phyloP scores from a whole-genome alignment of 1,140 invertebrate genomes.

The Campoletis sonorensis region DNA sequence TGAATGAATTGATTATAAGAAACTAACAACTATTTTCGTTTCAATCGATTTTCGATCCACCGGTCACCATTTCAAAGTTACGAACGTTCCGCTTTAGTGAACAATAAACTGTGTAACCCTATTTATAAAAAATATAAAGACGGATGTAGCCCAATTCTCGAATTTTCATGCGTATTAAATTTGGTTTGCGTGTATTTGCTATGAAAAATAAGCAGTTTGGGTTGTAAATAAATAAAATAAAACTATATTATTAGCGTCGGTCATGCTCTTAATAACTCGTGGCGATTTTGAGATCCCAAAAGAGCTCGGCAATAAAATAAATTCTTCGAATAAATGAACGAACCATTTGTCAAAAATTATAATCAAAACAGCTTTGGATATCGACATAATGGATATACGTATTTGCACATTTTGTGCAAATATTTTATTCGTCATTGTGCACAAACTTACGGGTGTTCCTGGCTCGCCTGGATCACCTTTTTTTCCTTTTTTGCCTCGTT shows the following conservation, averaged over 20 bases:
- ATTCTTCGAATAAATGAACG: background rate
- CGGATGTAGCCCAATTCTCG: background rate
- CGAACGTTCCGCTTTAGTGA: too few species aligned
- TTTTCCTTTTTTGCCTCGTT: constrained; percentile 91
- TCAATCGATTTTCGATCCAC: too few species aligned
- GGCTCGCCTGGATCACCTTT: constrained; percentile 89
- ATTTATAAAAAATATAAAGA: too few species aligned
- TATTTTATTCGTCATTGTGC: too few species aligned
- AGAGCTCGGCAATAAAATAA: constrained; percentile 35
- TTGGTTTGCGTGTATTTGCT: constrained; percentile 32
- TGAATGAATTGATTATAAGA: too few species aligned
- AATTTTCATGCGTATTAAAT: constrained; percentile 52
- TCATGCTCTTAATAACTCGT: constrained; percentile 33
- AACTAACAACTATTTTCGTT: too few species aligned
- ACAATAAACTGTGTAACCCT: too few species aligned
- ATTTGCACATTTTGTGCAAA: too few species aligned
- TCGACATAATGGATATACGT: background rate
- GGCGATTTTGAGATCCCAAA: constrained; percentile 45
- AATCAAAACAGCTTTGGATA: background rate
- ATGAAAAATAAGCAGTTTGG: constrained; percentile 10
- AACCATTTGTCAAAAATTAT: background rate
- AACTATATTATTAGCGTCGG: background rate
- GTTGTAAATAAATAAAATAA: background rate
- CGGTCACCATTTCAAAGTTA: too few species aligned
- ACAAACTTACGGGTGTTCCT: constrained; percentile 82